Conservation (phyloP, 1,140 invertebrate genomes). For the Diplogasteroides magnus region DNA sequence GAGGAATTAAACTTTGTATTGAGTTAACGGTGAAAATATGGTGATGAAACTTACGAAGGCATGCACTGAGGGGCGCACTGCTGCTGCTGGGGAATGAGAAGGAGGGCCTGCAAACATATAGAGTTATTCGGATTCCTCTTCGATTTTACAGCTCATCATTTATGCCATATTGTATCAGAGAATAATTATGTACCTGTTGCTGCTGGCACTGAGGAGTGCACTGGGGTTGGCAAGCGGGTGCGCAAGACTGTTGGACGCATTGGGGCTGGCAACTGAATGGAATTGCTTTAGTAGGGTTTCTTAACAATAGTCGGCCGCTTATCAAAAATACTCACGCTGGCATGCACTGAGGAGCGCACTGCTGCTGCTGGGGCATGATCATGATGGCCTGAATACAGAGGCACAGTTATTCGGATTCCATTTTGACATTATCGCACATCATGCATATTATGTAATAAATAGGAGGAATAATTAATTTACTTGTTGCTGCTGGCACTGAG, state of each 20-base stretch:
- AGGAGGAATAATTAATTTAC: not conserved
- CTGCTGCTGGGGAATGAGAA: slow-evolving; percentile 17
- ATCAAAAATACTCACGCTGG: slow-evolving; percentile 28
- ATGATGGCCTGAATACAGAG: slow-evolving; percentile 13
- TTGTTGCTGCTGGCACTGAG: not conserved
- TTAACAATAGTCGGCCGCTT: too few species aligned
- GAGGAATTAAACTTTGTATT: too few species aligned
- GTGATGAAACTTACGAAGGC: slow-evolving; percentile 30
- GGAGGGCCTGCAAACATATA: slow-evolving; percentile 1
- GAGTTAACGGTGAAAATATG: too few species aligned
- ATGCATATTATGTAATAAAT: too few species aligned
- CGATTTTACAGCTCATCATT: too few species aligned
- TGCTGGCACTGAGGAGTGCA: not conserved
- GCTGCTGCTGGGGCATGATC: slow-evolving; percentile 17
- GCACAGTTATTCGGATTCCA: too few species aligned
- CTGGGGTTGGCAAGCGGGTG: not conserved
- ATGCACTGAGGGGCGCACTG: slow-evolving; percentile 29
- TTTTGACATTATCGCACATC: too few species aligned
- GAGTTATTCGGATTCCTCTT: too few species aligned
- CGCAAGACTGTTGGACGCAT: slow-evolving; percentile 12
- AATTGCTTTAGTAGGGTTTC: too few species aligned
- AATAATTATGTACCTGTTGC: not conserved
- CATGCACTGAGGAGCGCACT: slow-evolving; percentile 29
- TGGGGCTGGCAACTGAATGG: slow-evolving; percentile 31
- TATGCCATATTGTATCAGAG: too few species aligned